Evolutionary conservation across 2,113 vertebrate species (phyloP).

Genomic region (Gallinago paraguaiae): DNA sequence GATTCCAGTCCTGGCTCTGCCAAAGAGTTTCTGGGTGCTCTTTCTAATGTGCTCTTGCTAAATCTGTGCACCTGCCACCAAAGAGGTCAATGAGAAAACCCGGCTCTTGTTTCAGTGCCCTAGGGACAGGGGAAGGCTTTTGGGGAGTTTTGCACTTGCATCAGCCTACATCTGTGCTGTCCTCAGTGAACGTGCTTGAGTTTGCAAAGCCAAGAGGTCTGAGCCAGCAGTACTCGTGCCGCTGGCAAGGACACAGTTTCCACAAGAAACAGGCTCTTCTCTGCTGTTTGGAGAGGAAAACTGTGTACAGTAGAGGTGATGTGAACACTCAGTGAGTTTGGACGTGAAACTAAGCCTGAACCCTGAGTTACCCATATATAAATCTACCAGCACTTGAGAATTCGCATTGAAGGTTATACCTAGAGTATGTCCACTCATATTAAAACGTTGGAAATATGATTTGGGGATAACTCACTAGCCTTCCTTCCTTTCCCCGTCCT

Average conservation of each 20-base stretch:
- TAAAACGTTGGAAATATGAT: not conserved
- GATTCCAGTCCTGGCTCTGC: not conserved
- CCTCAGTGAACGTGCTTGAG: not conserved
- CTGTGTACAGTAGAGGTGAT: not conserved
- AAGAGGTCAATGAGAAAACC: not conserved
- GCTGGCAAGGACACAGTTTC: not conserved
- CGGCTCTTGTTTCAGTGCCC: not conserved
- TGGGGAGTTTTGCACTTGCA: not conserved
- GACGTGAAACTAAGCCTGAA: not conserved
- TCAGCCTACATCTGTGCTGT: not conserved
- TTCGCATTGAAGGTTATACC: not conserved
- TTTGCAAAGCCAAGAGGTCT: not conserved
- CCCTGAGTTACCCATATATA: not conserved
- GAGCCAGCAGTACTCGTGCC: not conserved
- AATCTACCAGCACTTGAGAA: not conserved
- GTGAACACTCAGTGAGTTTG: not conserved
- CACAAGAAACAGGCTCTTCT: not conserved
- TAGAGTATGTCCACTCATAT: not conserved
- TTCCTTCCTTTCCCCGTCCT: not conserved
- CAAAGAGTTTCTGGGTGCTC: not conserved
- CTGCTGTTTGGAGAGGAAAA: not conserved
- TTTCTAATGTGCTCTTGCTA: not conserved
- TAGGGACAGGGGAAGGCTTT: not conserved
- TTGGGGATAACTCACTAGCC: not conserved
- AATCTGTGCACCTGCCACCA: not conserved